Evolutionary conservation across 2,113 vertebrate species (phyloP).

Genomic region (Stigmatopora nigra): DNA sequence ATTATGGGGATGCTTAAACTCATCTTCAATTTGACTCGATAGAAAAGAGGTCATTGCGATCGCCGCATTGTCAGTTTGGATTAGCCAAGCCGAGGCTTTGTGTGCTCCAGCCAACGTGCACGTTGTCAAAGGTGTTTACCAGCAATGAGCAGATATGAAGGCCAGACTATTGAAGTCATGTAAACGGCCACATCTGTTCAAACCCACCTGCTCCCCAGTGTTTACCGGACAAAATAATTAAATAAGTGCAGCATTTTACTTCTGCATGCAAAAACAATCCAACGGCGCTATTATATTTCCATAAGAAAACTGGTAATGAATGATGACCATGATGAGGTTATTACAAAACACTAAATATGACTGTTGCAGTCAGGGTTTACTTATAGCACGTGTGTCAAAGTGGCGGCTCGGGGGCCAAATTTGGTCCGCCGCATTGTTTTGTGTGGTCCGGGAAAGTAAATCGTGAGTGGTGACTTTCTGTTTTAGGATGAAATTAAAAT

Average conservation of each 20-base stretch:
- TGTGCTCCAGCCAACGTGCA: conserved; percentile 58
- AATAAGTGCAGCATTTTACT: conserved; percentile 47
- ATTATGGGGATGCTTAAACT: conserved; percentile 43
- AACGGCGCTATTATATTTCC: conserved; percentile 32
- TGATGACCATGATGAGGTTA: background rate
- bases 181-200: conserved; percentile 71
- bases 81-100: conserved; percentile 62
- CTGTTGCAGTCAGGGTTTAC: conserved; percentile 3
- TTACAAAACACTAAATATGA: no score
- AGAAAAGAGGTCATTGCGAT: conserved; percentile 57
- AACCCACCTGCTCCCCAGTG: conserved; percentile 69
- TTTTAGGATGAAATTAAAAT: no score
- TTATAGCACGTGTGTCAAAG: background rate
- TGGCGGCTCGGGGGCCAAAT: no score
- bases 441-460: no score
- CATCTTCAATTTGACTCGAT: conserved; percentile 52
- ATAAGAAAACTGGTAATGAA: conserved; percentile 15
- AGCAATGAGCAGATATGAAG: conserved; percentile 70
- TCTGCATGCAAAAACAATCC: conserved; percentile 40
- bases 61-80: conserved; percentile 66
- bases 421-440: no score
- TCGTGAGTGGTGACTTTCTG: no score
- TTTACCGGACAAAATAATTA: conserved; percentile 62
- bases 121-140: conserved; percentile 70
- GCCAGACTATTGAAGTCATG: conserved; percentile 66